Conservation (phyloP, 2,797 vertebrate genomes). For the Pseudomugil gertrudae region DNA sequence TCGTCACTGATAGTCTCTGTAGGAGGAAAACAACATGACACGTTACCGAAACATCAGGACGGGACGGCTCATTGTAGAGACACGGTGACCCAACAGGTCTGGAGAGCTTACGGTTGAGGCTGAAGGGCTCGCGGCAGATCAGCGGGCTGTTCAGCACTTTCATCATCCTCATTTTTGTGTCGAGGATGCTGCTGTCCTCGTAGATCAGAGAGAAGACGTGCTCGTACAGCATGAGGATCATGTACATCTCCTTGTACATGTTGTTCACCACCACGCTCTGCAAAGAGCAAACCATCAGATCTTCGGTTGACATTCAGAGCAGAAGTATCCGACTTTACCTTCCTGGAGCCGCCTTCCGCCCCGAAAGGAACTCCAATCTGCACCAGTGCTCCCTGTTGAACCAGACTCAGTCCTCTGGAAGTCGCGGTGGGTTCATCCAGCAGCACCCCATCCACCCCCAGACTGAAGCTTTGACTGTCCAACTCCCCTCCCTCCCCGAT, state of each 20-base stretch:
- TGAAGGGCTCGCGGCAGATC: conserved; percentile 50
- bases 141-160: conserved; percentile 54
- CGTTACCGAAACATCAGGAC: too few species aligned
- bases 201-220: conserved; percentile 64
- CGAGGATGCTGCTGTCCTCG: conserved; percentile 42
- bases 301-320: too few species aligned
- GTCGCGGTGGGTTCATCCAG: conserved; percentile 35
- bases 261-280: conserved; percentile 70
- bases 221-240: conserved; percentile 61
- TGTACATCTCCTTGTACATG: conserved; percentile 61
- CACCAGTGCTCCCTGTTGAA: conserved; percentile 35
- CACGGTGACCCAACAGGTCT: too few species aligned
- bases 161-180: conserved; percentile 61
- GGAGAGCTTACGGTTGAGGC: conserved; percentile 48
- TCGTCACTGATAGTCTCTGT: conserved; percentile 73
- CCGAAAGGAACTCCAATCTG: conserved; percentile 66
- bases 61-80: background rate
- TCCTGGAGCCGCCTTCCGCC: conserved; percentile 66
- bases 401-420: conserved; percentile 51
- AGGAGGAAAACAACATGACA: background rate
- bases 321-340: conserved; percentile 37
- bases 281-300: background rate
- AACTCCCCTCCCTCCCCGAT: conserved; percentile 36
- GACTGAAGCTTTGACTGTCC: conserved; percentile 40
- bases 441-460: conserved; percentile 61